Percentiles rank a stretch among this genome's conserved stretches.
phyloP scores from a whole-genome alignment of 2,888 invertebrate genomes.

The Carpatolechia fugitivella region DNA sequence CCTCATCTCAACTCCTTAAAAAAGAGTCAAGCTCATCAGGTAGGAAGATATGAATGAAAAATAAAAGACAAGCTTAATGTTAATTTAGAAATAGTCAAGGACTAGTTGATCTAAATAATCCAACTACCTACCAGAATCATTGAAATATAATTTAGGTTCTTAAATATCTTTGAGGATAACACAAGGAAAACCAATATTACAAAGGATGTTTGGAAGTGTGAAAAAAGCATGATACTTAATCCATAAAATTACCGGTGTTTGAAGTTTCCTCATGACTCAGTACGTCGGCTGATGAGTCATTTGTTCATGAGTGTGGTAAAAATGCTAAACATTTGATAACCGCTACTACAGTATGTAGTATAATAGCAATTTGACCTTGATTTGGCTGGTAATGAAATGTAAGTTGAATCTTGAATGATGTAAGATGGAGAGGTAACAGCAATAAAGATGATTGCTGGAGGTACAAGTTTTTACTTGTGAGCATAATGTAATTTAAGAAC shows the following conservation, averaged over 20 bases:
- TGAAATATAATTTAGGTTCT: too few species aligned
- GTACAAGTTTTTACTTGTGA: too few species aligned
- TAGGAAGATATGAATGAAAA: too few species aligned
- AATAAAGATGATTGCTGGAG: too few species aligned
- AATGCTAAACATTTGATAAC: constrained; percentile 45
- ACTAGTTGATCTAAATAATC: too few species aligned
- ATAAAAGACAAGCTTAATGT: too few species aligned
- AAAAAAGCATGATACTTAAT: not conserved
- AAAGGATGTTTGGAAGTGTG: constrained; percentile 9
- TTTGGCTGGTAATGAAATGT: constrained; percentile 12
- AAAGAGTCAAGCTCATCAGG: too few species aligned
- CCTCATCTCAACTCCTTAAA: too few species aligned
- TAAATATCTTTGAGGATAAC: too few species aligned
- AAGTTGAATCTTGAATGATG: not conserved
- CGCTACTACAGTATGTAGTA: constrained; percentile 37
- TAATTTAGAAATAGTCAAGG: too few species aligned
- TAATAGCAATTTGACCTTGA: constrained; percentile 33
- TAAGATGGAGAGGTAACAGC: not conserved
- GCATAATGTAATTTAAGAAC: too few species aligned
- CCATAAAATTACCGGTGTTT: not conserved
- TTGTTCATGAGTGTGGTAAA: constrained; percentile 22
- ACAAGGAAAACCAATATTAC: not conserved
- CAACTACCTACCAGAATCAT: too few species aligned
- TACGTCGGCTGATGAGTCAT: constrained; percentile 18
- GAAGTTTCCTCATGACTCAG: constrained; percentile 23